phyloP scores from a whole-genome alignment of 2,113 vertebrate genomes.

The Malurus cyaneus region DNA sequence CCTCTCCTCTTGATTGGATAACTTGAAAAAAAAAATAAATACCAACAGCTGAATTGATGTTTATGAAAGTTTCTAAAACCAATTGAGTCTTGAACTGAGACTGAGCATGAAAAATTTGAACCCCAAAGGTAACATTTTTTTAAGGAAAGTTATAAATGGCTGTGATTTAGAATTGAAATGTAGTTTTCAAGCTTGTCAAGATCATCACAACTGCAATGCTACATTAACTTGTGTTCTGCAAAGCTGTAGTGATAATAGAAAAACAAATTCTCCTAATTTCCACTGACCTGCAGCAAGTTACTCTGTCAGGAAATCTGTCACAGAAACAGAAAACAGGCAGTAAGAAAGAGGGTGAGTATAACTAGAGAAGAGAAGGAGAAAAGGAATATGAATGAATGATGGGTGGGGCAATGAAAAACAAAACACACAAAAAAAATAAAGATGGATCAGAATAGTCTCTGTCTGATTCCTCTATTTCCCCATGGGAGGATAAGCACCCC shows the following conservation, averaged over 20 bases:
- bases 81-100: background rate
- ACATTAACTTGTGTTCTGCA: background rate
- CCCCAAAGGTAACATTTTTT: slow-evolving; percentile 6
- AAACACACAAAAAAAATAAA: background rate
- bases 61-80: slow-evolving; percentile 30
- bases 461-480: background rate
- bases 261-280: background rate
- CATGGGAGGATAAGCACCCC: background rate
- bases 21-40: background rate
- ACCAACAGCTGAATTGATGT: background rate
- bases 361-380: background rate
- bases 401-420: background rate
- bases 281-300: background rate
- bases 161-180: slow-evolving; percentile 28
- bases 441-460: background rate
- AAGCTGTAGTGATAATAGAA: background rate
- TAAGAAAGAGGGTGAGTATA: background rate
- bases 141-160: background rate
- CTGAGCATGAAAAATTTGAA: background rate
- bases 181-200: slow-evolving; percentile 10
- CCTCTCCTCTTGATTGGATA: background rate
- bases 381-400: background rate
- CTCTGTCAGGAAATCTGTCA: background rate
- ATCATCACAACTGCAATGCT: background rate
- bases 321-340: background rate